Percentiles rank a stretch among this genome's conserved stretches.
phyloP scores from a whole-genome alignment of 2,113 vertebrate species.

The Solea senegalensis region DNA sequence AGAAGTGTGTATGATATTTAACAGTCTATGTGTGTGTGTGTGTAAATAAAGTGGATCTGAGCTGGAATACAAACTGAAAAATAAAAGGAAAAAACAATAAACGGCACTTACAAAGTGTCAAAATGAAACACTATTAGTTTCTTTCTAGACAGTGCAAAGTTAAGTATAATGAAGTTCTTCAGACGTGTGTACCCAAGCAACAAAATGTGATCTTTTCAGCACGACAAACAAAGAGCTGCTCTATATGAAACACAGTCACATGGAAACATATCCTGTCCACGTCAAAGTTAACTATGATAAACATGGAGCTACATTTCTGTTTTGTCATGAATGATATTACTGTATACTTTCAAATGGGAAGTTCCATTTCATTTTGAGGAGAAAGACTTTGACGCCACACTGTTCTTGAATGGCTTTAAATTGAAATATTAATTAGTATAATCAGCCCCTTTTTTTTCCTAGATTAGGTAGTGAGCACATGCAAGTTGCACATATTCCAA shows the following conservation, averaged over 20 bases:
- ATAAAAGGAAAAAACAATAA: slow-evolving; percentile 13
- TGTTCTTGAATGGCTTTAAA: background rate
- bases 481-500: slow-evolving; percentile 30
- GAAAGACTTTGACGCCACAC: background rate
- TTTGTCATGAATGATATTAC: background rate
- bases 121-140: no score
- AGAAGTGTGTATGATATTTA: background rate
- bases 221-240: slow-evolving; percentile 47
- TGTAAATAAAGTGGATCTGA: background rate
- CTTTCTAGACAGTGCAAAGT: slow-evolving; percentile 1
- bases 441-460: slow-evolving; percentile 4
- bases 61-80: background rate
- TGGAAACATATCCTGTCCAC: background rate
- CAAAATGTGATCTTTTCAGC: background rate
- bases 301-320: background rate
- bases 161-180: background rate
- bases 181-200: slow-evolving; percentile 5
- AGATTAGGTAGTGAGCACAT: slow-evolving; percentile 22
- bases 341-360: background rate
- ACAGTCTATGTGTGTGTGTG: background rate
- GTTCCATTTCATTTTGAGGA: background rate
- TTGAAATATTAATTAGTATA: slow-evolving; percentile 1
- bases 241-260: slow-evolving; percentile 33
- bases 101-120: slow-evolving; percentile 5
- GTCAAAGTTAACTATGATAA: background rate